Evolutionary conservation across 1,140 invertebrate species (phyloP), one percentile per base, ranked within the genome.

Genomic region (Leptopilina clavipes): DNA sequence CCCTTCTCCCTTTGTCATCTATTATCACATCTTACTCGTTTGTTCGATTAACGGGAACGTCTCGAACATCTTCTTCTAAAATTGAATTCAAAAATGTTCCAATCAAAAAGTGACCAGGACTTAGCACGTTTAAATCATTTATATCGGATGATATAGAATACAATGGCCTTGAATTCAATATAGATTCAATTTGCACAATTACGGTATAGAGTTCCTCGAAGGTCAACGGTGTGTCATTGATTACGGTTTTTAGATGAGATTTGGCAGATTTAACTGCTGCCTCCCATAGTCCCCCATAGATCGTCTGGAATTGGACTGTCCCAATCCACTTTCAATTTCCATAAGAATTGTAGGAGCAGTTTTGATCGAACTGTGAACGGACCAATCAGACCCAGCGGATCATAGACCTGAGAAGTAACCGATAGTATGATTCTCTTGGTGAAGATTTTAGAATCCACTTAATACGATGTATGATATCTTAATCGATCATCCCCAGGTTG

Each of bases 401-500:
- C 25, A 5, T 2, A 31, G 25, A 31, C 25, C 5, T 31, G 25
- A 31, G 25, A 31, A 31, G 5, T 31, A 31, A 31, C 5, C 25
- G 25, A 31, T 31, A 31, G 25, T 31, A 31, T 31, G 25, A 31
- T 31, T 31, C 25, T 31, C 25, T 31, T 31, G 25, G 25, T 31
- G 25, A 31, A 2, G 25, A 31, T 31, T 31, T 31, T 31, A 31
- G 25, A 31, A 31, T 31, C 25, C 25, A 31, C 1, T 31, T 31
- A 2, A 31, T 31, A 31, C 14, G 70, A 10, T 9, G 14, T 18
- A 71, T 8, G 44, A 31, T 40, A 17, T 14, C 40, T 48, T 17
- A 65, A 72, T 8, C 74, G 12, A 11, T 56, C n/a, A 1, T 54
- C 70, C 0, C 75, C 40, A 31, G 73, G 72, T 54, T 76, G 83